Evolutionary conservation across 1,140 invertebrate genomes (phyloP).

Genomic region (Oreohelix idahoensis): DNA sequence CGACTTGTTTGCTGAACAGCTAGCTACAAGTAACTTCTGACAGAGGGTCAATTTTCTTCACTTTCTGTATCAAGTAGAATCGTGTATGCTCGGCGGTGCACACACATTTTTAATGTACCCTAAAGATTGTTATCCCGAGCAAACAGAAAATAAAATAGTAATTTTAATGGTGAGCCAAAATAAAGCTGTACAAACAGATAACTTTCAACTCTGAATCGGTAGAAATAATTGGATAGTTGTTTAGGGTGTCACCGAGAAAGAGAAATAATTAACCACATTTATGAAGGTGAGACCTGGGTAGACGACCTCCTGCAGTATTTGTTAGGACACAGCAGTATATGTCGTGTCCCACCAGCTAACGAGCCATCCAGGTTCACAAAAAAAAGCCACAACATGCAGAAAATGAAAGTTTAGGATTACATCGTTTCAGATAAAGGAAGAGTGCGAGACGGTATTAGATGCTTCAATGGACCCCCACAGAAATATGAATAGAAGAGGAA

Average conservation of each 20-base stretch:
- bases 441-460: neutral
- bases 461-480: neutral
- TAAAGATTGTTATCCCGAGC: neutral
- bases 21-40: too few relatives aligned
- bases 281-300: neutral
- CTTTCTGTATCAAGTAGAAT: too few relatives aligned
- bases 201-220: neutral
- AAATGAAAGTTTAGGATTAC: conserved; percentile 5
- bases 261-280: neutral
- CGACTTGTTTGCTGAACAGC: too few relatives aligned
- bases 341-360: neutral
- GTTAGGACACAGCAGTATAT: neutral
- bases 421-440: neutral
- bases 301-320: neutral
- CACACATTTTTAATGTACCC: neutral
- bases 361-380: neutral
- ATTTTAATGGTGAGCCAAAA: neutral
- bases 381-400: neutral
- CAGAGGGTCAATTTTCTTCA: too few relatives aligned
- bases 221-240: neutral
- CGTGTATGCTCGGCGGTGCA: too few relatives aligned
- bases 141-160: neutral
- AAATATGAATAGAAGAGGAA: neutral
- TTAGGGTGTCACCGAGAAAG: neutral
- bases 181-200: neutral